phyloP scores from a whole-genome alignment of 2,797 vertebrate species.

The Glyptemys insculpta region DNA sequence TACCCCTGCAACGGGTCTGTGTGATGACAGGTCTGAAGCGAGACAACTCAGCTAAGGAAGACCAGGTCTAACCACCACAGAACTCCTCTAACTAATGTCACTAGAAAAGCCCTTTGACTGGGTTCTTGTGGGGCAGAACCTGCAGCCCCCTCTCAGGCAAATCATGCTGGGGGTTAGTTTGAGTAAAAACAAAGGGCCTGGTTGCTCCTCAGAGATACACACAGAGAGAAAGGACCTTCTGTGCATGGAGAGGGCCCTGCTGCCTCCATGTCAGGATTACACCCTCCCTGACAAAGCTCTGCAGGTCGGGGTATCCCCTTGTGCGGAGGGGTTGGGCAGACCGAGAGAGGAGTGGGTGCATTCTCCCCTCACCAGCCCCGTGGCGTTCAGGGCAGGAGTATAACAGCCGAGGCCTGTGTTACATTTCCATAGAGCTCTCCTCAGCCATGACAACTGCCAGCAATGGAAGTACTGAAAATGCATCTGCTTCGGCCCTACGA shows the following conservation, averaged over 20 bases:
- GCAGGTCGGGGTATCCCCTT: not conserved
- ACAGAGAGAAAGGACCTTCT: not conserved
- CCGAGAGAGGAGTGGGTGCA: not conserved
- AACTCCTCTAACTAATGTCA: not conserved
- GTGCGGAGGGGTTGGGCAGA: too few species aligned
- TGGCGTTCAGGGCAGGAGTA: not conserved
- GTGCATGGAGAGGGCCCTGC: not conserved
- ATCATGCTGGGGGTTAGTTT: not conserved
- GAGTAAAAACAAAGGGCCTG: not conserved
- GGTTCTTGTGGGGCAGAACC: not conserved
- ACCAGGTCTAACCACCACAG: not conserved
- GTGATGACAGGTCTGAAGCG: fast-evolving
- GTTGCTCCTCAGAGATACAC: not conserved
- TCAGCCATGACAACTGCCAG: not conserved
- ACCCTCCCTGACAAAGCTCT: not conserved
- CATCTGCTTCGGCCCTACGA: not conserved
- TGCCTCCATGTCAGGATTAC: not conserved
- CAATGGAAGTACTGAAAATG: not conserved
- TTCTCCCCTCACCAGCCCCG: not conserved
- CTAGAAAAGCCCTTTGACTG: not conserved
- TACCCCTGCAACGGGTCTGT: not conserved
- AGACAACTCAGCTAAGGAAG: fast-evolving
- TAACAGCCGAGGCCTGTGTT: not conserved
- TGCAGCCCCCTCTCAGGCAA: not conserved
- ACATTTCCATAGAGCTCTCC: not conserved